These are phyloP conservation scores for Conomelus anceps DNA, from an alignment of 2,888 invertebrate species.

Conservation along the genomic window DNA sequence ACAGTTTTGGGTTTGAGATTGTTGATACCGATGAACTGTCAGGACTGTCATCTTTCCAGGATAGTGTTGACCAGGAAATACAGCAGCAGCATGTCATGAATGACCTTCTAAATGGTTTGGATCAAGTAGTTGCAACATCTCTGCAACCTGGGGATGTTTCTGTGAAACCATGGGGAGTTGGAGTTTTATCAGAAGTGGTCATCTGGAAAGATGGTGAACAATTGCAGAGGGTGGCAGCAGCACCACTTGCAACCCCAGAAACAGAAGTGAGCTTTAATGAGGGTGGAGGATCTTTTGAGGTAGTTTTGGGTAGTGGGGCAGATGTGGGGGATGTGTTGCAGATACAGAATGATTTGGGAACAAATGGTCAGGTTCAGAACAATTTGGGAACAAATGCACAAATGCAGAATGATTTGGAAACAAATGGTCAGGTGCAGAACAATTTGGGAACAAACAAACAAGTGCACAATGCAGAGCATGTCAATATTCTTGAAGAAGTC, in stretches of 20 bases:
- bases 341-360: slow-evolving; percentile 3
- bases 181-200: slow-evolving; percentile 5
- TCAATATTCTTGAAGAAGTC: neutral
- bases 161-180: slow-evolving; percentile 18
- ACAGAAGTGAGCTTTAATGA: slow-evolving; percentile 34
- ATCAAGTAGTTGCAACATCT: neutral
- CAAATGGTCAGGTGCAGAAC: neutral
- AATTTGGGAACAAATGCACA: neutral
- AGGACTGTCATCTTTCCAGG: slow-evolving; percentile 30
- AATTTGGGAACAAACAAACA: too few relatives aligned
- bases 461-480: neutral
- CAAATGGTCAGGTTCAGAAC: neutral
- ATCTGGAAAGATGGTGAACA: slow-evolving; percentile 4
- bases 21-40: slow-evolving; percentile 72
- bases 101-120: neutral
- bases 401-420: neutral
- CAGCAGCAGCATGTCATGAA: slow-evolving; percentile 9
- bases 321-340: slow-evolving; percentile 16
- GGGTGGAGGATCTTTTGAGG: slow-evolving; percentile 22
- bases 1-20: slow-evolving; percentile 75
- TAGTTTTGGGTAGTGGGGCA: slow-evolving; percentile 19
- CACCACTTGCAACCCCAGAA: slow-evolving; percentile 56
- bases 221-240: slow-evolving; percentile 34
- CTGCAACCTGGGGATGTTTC: neutral
- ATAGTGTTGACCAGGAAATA: slow-evolving; percentile 25